These are phyloP conservation scores for Lumbricus terrestris DNA, from an alignment of 2,888 invertebrate species.

Conservation along the genomic window DNA sequence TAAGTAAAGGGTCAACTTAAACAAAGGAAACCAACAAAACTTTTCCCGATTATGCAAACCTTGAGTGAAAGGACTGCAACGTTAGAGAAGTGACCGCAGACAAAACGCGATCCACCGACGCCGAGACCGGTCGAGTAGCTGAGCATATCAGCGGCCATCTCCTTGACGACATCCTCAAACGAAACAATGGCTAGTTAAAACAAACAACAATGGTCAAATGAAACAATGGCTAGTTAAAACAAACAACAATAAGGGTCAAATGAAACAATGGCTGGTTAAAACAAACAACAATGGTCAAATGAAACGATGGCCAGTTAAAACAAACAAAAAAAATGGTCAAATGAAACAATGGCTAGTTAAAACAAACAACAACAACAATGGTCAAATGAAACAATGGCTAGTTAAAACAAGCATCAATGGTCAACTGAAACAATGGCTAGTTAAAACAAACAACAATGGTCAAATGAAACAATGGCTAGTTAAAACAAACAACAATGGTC, in stretches of 20 bases:
- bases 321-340: conserved; percentile 61
- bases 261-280: conserved; percentile 62
- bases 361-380: not conserved
- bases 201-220: conserved; percentile 62
- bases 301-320: conserved; percentile 62
- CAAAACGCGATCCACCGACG: conserved; percentile 66
- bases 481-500: conserved; percentile 55
- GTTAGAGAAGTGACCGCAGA: conserved; percentile 73
- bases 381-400: conserved; percentile 67
- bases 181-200: conserved; percentile 62
- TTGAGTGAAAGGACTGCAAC: conserved; percentile 69
- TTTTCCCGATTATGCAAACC: conserved; percentile 59
- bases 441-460: conserved; percentile 45
- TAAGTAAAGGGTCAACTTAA: no score
- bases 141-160: conserved; percentile 75
- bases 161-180: conserved; percentile 75
- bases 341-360: conserved; percentile 63
- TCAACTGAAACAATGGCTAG: conserved; percentile 67
- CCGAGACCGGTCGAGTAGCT: conserved; percentile 68
- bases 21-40: conserved; percentile 30
- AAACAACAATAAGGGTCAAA: conserved; percentile 63
- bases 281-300: conserved; percentile 61
- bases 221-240: conserved; percentile 60
- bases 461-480: conserved; percentile 66
- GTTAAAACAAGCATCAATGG: not conserved